Percentiles rank a stretch among this genome's conserved stretches.
phyloP scores from a whole-genome alignment of 2,888 invertebrate species.

The Lithophane socia region DNA sequence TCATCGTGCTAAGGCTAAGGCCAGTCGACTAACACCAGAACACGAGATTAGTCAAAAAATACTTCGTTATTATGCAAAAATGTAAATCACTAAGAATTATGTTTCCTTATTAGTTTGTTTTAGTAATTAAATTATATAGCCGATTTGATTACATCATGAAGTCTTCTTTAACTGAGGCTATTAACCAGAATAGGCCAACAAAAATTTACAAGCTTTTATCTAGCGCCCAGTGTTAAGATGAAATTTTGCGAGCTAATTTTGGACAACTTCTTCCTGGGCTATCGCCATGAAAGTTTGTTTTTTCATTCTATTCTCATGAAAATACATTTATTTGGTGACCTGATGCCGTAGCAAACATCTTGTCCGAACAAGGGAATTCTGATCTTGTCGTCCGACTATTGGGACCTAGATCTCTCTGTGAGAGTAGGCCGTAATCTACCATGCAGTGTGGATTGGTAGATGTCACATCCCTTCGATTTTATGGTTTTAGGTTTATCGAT shows the following conservation, averaged over 20 bases:
- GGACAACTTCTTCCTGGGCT: not conserved
- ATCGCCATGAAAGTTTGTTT: not conserved
- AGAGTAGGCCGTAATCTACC: not conserved
- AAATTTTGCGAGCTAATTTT: not conserved
- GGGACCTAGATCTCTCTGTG: no score
- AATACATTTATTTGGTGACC: not conserved
- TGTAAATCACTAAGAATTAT: slow-evolving; percentile 25
- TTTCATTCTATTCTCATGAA: not conserved
- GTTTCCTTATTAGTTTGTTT: slow-evolving; percentile 48
- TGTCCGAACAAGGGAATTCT: not conserved
- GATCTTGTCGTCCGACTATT: not conserved
- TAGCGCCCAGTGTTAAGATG: not conserved
- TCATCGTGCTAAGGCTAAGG: slow-evolving; percentile 40
- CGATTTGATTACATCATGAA: slow-evolving; percentile 21
- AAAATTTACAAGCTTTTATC: not conserved
- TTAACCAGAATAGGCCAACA: not conserved
- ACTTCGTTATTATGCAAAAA: slow-evolving; percentile 30
- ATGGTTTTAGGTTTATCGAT: not conserved
- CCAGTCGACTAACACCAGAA: not conserved
- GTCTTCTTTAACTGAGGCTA: not conserved
- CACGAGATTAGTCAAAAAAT: slow-evolving; percentile 14
- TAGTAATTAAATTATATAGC: slow-evolving; percentile 21
- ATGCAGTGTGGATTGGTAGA: not conserved
- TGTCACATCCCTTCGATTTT: not conserved
- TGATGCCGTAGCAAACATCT: not conserved